These are phyloP conservation scores for Scaptomyza cyrtandrae DNA, from an alignment of 2,888 invertebrate genomes.

Conservation along the genomic window DNA sequence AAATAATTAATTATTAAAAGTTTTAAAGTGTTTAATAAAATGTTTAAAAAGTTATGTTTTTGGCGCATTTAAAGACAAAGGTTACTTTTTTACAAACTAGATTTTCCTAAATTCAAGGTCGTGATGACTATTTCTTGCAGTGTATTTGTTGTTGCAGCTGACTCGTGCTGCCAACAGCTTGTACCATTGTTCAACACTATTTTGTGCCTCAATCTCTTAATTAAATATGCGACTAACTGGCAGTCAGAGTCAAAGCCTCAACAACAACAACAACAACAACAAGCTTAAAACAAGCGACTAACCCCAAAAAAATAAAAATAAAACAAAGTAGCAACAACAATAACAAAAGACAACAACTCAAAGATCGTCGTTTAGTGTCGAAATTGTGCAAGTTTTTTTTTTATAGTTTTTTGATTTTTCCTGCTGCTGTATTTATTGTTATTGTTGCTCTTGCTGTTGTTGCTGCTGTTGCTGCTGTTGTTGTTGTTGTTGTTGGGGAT, in stretches of 20 bases:
- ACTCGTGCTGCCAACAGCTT: conserved; percentile 71
- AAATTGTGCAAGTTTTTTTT: conserved; percentile 72
- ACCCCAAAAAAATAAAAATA: conserved; percentile 26
- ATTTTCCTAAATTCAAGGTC: not conserved
- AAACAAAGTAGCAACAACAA: conserved; percentile 32
- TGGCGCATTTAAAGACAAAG: too few relatives aligned
- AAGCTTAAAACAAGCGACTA: conserved; percentile 11
- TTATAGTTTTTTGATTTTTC: conserved; percentile 33
- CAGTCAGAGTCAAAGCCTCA: conserved; percentile 34
- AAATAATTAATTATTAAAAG: too few relatives aligned
- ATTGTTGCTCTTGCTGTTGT: conserved; percentile 39
- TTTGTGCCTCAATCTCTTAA: conserved; percentile 80
- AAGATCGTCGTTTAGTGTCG: conserved; percentile 77
- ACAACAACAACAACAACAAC: conserved; percentile 18
- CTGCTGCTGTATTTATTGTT: conserved; percentile 31
- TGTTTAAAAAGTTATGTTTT: too few relatives aligned
- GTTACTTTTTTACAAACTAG: not conserved
- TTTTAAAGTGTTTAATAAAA: too few relatives aligned
- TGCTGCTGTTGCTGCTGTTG: conserved; percentile 31
- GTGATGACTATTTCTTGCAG: conserved; percentile 38
- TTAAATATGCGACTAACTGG: conserved; percentile 80
- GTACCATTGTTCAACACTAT: conserved; percentile 78
- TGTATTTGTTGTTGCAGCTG: conserved; percentile 39
- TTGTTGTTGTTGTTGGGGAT: conserved; percentile 35
- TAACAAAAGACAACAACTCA: conserved; percentile 32